Evolutionary conservation across 2,797 vertebrate genomes (phyloP).

Genomic region (Muraenolepis orangiensis): DNA sequence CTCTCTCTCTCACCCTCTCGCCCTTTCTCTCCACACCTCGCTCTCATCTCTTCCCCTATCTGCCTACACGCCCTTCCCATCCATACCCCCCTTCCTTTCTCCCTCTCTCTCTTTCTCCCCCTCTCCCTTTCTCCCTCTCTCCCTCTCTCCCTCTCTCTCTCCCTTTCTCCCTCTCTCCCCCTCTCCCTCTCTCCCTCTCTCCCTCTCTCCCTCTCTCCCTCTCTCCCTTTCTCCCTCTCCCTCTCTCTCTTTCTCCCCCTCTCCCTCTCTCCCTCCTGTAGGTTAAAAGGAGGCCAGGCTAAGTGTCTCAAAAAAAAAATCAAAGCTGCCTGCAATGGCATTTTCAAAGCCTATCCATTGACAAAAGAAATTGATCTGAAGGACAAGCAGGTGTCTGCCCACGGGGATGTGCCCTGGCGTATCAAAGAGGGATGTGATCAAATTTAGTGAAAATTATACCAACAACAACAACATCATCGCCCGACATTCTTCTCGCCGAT

Average conservation of each 20-base stretch:
- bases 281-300: constrained; percentile 42
- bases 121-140: neutral
- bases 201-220: neutral
- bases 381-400: neutral
- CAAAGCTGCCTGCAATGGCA: constrained; percentile 30
- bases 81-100: neutral
- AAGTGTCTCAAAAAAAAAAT: constrained; percentile 45
- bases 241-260: neutral
- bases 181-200: neutral
- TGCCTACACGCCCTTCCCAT: no score
- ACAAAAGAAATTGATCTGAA: constrained; percentile 35
- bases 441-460: neutral
- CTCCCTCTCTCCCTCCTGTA: constrained; percentile 24
- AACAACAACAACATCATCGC: neutral
- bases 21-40: neutral
- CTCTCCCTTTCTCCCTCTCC: neutral
- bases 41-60: no score
- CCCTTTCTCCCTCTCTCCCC: neutral
- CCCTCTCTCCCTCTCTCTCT: neutral
- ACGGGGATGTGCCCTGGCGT: neutral
- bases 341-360: constrained; percentile 29
- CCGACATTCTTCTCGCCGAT: neutral
- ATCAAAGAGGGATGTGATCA: neutral
- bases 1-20: neutral
- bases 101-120: neutral